Conservation (phyloP, 2,797 vertebrate genomes). For the Manis pentadactyla region DNA sequence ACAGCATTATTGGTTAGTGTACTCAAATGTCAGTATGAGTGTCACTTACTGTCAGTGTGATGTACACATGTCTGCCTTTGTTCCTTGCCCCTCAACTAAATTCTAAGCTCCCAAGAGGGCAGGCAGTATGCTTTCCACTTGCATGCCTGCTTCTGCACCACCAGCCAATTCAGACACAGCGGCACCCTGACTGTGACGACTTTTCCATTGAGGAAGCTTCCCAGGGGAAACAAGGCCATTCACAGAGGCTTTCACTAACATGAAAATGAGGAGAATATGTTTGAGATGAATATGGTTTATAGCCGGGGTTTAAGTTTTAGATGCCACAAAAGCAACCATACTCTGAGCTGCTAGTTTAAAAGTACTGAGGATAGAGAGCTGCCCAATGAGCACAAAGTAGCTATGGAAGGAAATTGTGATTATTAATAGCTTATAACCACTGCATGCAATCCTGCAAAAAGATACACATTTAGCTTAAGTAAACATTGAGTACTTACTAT, state of each 20-base stretch:
- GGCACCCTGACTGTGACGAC: neutral
- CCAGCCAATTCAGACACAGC: neutral
- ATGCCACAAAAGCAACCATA: neutral
- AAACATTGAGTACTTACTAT: neutral
- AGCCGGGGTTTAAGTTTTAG: slow-evolving; percentile 28
- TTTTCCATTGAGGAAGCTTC: neutral
- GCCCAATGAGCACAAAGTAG: neutral
- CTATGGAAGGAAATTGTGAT: neutral
- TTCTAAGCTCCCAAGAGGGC: neutral
- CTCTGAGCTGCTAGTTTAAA: neutral
- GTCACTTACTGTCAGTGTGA: neutral
- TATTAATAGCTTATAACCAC: neutral
- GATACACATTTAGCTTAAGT: neutral
- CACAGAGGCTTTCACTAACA: neutral
- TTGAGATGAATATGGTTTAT: slow-evolving; percentile 23
- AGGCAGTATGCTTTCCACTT: neutral
- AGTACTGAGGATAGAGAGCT: neutral
- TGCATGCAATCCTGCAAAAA: neutral
- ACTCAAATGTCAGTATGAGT: neutral
- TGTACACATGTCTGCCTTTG: neutral
- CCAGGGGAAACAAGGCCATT: neutral
- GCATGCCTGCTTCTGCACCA: neutral
- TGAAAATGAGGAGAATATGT: neutral
- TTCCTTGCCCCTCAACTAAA: neutral
- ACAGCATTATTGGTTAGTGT: neutral